Conservation (phyloP, 2,888 invertebrate genomes). For the Thelaira solivaga region DNA sequence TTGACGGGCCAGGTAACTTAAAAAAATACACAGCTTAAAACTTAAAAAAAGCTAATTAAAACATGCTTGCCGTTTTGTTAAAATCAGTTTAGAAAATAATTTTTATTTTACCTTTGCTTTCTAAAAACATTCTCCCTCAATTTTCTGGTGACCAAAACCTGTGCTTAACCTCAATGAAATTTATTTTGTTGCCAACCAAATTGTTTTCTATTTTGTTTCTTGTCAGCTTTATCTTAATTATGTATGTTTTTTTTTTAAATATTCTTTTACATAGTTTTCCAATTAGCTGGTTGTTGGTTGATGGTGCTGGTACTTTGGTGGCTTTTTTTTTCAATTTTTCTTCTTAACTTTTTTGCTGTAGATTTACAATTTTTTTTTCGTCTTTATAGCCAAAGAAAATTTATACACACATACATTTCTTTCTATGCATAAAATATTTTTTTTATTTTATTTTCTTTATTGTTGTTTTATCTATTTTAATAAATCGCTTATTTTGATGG, state of each 20-base stretch:
- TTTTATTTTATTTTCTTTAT: no score
- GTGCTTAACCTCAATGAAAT: constrained; percentile 27
- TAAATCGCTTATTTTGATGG: constrained; percentile 29
- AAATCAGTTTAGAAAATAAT: no score
- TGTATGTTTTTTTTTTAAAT: constrained; percentile 15
- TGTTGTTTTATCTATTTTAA: constrained; percentile 29
- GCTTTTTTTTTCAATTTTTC: constrained; percentile 10
- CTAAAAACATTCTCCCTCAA: background rate
- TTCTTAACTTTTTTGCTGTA: constrained; percentile 7
- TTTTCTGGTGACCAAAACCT: background rate
- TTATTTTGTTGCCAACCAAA: constrained; percentile 18
- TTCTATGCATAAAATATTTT: no score
- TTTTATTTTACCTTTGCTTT: background rate
- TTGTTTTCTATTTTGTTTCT: background rate
- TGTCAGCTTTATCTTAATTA: constrained; percentile 49
- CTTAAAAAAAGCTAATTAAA: no score
- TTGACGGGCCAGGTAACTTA: no score
- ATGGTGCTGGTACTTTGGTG: background rate
- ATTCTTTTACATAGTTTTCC: constrained; percentile 52
- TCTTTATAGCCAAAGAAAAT: background rate
- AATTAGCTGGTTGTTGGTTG: constrained; percentile 45
- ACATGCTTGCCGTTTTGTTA: no score
- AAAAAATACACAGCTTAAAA: no score
- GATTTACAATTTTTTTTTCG: background rate
- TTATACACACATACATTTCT: no score